A percentile compares a stretch with the other conserved stretches of the same genome.
phyloP scores from a whole-genome alignment of 2,797 vertebrate genomes.

The Podarcis siculus region DNA sequence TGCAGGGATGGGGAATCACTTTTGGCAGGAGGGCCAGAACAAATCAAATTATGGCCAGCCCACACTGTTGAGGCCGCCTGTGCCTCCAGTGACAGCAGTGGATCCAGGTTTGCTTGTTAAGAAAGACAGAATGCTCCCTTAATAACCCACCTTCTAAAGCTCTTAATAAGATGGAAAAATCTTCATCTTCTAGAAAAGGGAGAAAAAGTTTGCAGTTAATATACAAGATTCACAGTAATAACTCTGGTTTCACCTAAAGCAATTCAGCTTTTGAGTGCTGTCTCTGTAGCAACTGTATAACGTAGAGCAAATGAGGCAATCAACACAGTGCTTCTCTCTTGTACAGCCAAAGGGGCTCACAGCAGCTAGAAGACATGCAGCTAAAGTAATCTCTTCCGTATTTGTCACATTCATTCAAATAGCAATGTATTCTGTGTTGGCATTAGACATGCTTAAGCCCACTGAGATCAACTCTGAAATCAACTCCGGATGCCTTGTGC shows the following conservation, averaged over 20 bases:
- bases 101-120: not conserved
- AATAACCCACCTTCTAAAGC: conserved; percentile 88
- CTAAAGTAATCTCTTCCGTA: too few species aligned
- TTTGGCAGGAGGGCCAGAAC: too few species aligned
- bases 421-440: too few species aligned
- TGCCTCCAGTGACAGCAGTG: too few species aligned
- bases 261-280: not conserved
- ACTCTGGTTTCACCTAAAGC: not conserved
- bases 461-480: not conserved
- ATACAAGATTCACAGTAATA: not conserved
- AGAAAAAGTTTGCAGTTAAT: conserved; percentile 11
- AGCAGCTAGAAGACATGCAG: not conserved
- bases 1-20: too few species aligned
- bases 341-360: conserved; percentile 6
- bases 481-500: not conserved
- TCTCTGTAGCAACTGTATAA: not conserved
- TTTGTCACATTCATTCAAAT: not conserved
- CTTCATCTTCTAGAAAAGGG: conserved; percentile 90
- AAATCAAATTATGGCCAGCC: too few species aligned
- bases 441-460: not conserved
- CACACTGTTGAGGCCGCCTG: too few species aligned
- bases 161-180: conserved; percentile 91
- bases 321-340: rapidly evolving
- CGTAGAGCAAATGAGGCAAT: not conserved
- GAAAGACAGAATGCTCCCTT: not conserved